Evolutionary conservation across 2,888 invertebrate species (phyloP).

Genomic region (Acronicta aceris): DNA sequence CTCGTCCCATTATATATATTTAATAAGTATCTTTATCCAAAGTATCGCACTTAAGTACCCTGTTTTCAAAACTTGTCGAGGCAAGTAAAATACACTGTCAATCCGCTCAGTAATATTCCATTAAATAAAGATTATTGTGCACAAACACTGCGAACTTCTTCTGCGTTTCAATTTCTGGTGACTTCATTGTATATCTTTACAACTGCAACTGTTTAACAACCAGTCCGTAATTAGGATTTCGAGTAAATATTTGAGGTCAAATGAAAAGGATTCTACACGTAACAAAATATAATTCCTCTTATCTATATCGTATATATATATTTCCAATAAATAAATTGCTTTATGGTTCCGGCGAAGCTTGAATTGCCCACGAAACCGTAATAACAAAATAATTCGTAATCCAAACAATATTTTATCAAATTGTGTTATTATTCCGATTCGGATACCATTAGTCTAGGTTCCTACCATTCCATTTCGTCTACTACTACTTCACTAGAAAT

Average conservation of each 20-base stretch:
- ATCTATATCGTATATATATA: too few species aligned
- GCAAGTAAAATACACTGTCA: conserved; percentile 8
- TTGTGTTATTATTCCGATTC: too few species aligned
- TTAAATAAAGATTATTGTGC: conserved; percentile 46
- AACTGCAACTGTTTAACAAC: not conserved
- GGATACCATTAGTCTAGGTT: too few species aligned
- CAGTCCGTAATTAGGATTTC: not conserved
- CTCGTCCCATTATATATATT: not conserved
- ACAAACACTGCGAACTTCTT: conserved; percentile 15
- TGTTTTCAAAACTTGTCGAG: conserved; percentile 12
- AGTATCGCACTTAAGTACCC: not conserved
- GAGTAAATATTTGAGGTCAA: not conserved
- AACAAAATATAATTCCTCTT: too few species aligned
- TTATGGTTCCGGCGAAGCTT: too few species aligned
- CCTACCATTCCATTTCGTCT: too few species aligned
- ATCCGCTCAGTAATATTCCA: conserved; percentile 23
- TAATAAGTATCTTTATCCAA: conserved; percentile 14
- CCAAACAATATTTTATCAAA: too few species aligned
- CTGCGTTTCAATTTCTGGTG: not conserved
- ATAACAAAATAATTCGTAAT: too few species aligned
- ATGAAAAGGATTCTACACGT: too few species aligned
- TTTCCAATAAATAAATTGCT: too few species aligned
- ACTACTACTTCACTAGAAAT: too few species aligned
- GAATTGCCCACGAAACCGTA: too few species aligned
- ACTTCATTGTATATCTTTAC: not conserved